Percentiles rank a stretch among this genome's conserved stretches.
Evolutionary conservation across 2,113 vertebrate genomes (phyloP).

Genomic region (Hemibates koningsi): DNA sequence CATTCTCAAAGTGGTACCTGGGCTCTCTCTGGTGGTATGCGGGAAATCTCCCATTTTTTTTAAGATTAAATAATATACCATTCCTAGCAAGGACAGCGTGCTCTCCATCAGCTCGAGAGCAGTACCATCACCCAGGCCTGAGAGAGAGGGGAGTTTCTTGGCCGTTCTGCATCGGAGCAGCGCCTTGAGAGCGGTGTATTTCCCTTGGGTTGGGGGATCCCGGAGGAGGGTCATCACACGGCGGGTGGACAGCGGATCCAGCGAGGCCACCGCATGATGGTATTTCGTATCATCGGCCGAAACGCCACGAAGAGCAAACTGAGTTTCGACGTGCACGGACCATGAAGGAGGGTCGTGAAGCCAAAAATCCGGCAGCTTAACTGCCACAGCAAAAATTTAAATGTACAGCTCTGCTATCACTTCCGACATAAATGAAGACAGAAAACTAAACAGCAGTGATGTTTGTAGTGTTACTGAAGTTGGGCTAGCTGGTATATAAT

Average conservation of each 20-base stretch:
- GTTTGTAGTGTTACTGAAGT: not conserved
- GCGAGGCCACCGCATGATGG: not conserved
- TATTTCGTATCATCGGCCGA: accelerated
- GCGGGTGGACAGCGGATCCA: not conserved
- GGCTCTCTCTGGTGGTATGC: not conserved
- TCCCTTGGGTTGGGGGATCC: accelerated
- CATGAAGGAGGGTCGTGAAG: not conserved
- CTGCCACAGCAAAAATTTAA: accelerated
- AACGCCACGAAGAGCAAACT: not conserved
- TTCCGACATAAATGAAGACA: not conserved
- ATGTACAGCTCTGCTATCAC: accelerated
- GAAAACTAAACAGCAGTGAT: not conserved
- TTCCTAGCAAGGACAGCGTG: too few species aligned
- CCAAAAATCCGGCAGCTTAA: not conserved
- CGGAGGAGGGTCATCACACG: accelerated
- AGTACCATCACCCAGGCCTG: too few species aligned
- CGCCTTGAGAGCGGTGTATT: too few species aligned
- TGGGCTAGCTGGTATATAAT: not conserved
- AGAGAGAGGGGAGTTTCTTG: not conserved
- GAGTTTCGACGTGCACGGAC: accelerated
- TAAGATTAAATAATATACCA: too few species aligned
- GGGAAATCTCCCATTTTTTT: too few species aligned
- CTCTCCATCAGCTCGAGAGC: too few species aligned
- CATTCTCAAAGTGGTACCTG: not conserved
- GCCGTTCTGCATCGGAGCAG: not conserved